These are phyloP conservation scores for Drosophila austrosaltans DNA, from an alignment of 2,888 invertebrate genomes.

Conservation along the genomic window DNA sequence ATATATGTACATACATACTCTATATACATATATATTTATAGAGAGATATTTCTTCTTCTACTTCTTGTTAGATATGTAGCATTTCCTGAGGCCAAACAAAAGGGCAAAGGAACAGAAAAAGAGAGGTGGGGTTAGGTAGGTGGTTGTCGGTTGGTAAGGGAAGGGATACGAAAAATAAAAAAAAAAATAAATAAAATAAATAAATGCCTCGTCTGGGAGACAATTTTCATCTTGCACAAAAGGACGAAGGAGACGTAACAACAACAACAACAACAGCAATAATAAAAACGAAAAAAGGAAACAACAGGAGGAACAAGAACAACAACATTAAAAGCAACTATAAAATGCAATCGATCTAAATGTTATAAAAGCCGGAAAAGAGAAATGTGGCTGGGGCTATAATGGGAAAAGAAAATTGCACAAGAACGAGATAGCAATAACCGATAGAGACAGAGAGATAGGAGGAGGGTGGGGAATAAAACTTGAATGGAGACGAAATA, in stretches of 20 bases:
- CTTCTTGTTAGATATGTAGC: constrained; percentile 35
- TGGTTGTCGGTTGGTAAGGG: no score
- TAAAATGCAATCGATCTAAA: constrained; percentile 81
- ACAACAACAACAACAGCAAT: constrained; percentile 56
- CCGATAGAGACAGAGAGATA: neutral
- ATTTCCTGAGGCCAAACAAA: constrained; percentile 35
- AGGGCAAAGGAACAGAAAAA: constrained; percentile 23
- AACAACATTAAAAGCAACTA: constrained; percentile 76
- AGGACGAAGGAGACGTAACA: constrained; percentile 30
- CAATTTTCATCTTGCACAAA: constrained; percentile 43
- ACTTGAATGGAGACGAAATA: constrained; percentile 47
- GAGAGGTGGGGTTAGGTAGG: no score
- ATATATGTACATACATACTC: constrained; percentile 4
- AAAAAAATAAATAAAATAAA: constrained; percentile 28
- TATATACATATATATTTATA: constrained; percentile 27
- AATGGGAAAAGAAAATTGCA: constrained; percentile 75
- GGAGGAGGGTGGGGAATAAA: constrained; percentile 40
- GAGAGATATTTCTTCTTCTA: constrained; percentile 57
- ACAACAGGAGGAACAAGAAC: constrained; percentile 25
- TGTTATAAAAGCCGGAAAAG: constrained; percentile 75
- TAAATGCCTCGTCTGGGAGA: constrained; percentile 49
- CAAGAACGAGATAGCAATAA: constrained; percentile 31
- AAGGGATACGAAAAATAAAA: constrained; percentile 14
- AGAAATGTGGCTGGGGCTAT: constrained; percentile 74
- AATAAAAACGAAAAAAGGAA: constrained; percentile 67